Conservation (phyloP, 2,888 invertebrate genomes). For the Eupithecia pulchellata region DNA sequence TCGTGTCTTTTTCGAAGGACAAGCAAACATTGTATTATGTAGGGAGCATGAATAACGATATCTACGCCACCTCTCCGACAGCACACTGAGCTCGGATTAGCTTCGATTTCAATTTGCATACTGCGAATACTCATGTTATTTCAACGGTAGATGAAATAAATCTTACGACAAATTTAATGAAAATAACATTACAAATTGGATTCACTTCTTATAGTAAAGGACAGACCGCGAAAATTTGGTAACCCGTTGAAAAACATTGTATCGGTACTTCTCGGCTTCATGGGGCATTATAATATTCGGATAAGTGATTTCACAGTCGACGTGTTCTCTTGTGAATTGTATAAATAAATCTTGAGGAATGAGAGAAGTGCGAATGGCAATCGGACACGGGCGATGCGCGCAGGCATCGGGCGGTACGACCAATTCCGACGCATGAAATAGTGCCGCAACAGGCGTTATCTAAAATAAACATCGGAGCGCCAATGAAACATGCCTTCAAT, state of each 20-base stretch:
- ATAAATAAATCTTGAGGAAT: conserved; percentile 73
- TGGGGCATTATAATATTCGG: conserved; percentile 63
- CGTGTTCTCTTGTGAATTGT: conserved; percentile 69
- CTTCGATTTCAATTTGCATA: conserved; percentile 74
- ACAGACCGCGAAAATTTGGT: conserved; percentile 45
- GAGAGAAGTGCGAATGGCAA: conserved; percentile 72
- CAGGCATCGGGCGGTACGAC: conserved; percentile 57
- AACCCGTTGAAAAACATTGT: conserved; percentile 48
- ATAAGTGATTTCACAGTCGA: conserved; percentile 70
- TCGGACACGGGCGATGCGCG: conserved; percentile 63
- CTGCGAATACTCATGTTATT: conserved; percentile 51
- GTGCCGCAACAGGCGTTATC: conserved; percentile 79
- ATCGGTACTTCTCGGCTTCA: conserved; percentile 23
- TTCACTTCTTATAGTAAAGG: conserved; percentile 42
- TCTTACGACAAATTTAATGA: conserved; percentile 39
- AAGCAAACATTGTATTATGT: conserved; percentile 80
- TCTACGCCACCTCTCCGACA: conserved; percentile 63
- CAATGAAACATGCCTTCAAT: conserved; percentile 85
- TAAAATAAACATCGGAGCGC: conserved; percentile 84
- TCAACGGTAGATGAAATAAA: conserved; percentile 49
- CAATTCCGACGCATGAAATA: conserved; percentile 83
- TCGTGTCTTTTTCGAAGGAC: conserved; percentile 67
- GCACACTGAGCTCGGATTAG: conserved; percentile 70
- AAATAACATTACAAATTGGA: conserved; percentile 52
- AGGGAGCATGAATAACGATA: conserved; percentile 76